Evolutionary conservation across 2,113 vertebrate genomes (phyloP), one percentile per base, ranked within the genome.

Genomic region (Phyllostomus hastatus): DNA sequence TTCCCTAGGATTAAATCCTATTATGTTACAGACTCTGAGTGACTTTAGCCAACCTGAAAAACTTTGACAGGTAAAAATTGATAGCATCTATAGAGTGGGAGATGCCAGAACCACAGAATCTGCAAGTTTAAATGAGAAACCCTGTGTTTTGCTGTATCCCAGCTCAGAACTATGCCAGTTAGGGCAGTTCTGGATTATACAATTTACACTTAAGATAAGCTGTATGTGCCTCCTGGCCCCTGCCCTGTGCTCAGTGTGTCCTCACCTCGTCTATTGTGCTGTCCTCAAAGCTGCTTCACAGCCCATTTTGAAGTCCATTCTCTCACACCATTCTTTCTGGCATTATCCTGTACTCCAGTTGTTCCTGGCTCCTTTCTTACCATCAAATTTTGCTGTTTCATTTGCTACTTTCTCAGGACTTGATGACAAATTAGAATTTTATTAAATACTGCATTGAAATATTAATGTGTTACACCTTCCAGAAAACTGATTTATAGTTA

Each of bases 401-500:
- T 66, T 92, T 89, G 54, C 82, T 78, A n/a, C 19, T 46, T 94
- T 88, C 61, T 91, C 33, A 28, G 73, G 57, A 81, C 46, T 88
- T 70, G 11, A 19, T 81, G 88, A 73, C 67, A 85, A 90, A 82
- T 64, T 11, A 91, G 72, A 90, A 52, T 69, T 79, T 82, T 88
- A 94, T 87, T 85, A 90, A 84, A 85, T 85, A 89, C 15, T 38
- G 52, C 72, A 41, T 94, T 84, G 88, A 96, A 88, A 92, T 14
- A 16, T 16, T 52, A 86, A 86, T 86, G 61, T 79, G 43, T 81
- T 78, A 52, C 8, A 31, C 14, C 28, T 35, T 78, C 38, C 83
- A 64, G n/a, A 88, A 69, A 92, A 59, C 41, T 75, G 43, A 69
- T 82, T 72, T 90, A 48, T 33, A 72, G n/a, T 70, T 83, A 64